Conservation (phyloP, 2,113 vertebrate genomes). For the Phalacrocorax brasilianus region DNA sequence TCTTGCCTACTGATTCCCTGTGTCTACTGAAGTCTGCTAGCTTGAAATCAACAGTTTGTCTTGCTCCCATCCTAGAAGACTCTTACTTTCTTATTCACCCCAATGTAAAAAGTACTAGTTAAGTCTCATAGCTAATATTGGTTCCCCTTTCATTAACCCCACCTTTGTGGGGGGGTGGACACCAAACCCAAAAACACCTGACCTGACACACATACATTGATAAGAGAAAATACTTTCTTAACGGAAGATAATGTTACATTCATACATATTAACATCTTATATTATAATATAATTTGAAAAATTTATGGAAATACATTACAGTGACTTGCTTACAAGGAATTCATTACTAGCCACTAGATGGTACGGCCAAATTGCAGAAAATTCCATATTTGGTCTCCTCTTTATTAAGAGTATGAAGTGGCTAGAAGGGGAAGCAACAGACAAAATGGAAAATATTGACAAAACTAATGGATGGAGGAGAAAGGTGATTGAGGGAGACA, state of each 20-base stretch:
- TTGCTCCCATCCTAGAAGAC: neutral
- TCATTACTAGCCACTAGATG: neutral
- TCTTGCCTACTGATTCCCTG: neutral
- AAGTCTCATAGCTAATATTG: neutral
- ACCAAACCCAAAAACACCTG: neutral
- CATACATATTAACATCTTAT: neutral
- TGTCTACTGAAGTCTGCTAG: neutral
- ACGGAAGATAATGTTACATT: neutral
- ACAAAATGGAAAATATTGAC: slow-evolving; percentile 29
- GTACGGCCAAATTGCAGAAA: neutral
- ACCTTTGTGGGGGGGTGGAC: neutral
- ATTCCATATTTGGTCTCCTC: neutral
- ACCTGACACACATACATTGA: too few species aligned
- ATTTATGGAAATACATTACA: neutral
- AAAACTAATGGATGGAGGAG: neutral
- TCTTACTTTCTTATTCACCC: neutral
- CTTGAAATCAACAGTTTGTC: neutral
- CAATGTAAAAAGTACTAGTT: neutral
- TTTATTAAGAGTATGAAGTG: neutral
- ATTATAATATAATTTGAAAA: neutral
- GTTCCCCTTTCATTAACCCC: neutral
- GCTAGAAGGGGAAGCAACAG: neutral
- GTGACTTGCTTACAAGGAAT: neutral
- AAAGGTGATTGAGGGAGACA: neutral
- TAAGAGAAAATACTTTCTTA: neutral